Conservation (phyloP, 2,113 vertebrate genomes). For the Solea senegalensis region DNA sequence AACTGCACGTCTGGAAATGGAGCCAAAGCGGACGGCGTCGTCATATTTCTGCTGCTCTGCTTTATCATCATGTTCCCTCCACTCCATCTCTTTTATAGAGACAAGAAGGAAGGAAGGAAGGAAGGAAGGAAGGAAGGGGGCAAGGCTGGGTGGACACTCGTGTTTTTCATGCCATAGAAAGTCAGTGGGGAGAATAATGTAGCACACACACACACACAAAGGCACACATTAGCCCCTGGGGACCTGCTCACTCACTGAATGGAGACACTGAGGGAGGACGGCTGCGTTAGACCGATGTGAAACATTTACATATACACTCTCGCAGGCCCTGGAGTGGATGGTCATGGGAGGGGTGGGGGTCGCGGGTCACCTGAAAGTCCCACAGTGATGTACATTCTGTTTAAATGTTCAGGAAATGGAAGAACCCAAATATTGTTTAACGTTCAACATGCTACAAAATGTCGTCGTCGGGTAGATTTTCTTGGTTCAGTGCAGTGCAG, state of each 20-base stretch:
- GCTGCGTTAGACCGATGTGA: slow-evolving; percentile 46
- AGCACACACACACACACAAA: slow-evolving; percentile 38
- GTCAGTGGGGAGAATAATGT: slow-evolving; percentile 66
- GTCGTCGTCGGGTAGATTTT: neutral
- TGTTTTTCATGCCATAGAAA: slow-evolving; percentile 59
- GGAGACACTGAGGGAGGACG: slow-evolving; percentile 9
- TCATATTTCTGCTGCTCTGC: slow-evolving; percentile 16
- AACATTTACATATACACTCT: slow-evolving; percentile 38
- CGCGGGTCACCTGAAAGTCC: slow-evolving; percentile 18
- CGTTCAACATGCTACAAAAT: no score
- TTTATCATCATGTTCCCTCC: neutral
- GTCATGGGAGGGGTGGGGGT: neutral
- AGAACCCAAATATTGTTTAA: no score
- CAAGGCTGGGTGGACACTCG: slow-evolving; percentile 1
- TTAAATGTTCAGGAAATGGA: neutral
- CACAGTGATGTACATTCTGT: neutral
- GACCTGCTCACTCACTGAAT: slow-evolving; percentile 53
- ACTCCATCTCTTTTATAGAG: slow-evolving; percentile 45
- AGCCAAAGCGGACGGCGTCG: no score
- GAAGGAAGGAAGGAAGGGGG: neutral
- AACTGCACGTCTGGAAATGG: no score
- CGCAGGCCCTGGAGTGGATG: slow-evolving; percentile 5
- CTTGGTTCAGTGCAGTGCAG: neutral
- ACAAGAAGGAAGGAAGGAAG: slow-evolving; percentile 20
- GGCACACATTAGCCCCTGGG: slow-evolving; percentile 56